Base-by-base conservation (phyloP, 2,113 vertebrate genomes). In the Pontoporia blainvillei region DNA sequence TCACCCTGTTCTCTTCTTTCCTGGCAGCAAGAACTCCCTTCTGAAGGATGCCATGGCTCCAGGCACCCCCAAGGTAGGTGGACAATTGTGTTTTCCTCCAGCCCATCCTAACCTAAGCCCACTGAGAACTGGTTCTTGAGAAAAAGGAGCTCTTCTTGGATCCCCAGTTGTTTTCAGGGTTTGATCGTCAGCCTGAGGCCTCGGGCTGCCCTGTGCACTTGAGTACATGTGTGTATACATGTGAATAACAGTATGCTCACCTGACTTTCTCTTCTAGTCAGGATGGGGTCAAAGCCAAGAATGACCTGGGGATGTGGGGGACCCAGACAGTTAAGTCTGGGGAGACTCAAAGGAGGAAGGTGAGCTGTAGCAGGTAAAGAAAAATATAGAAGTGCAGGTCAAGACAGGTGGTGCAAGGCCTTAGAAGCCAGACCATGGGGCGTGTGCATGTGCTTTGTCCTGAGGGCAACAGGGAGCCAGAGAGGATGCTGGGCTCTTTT, bases 31-130 rank as follows among this genome's bases (percentile, higher is more conserved):
- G 98, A 99, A 99, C 98, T 98, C 98, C 81, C 98, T 99, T 96
- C 98, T 99, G 98, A 99, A 99, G 99, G 99, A 99, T 98, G 98
- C 97, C 94, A 99, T 99, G 98, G 98, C 99, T 96, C 99, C 99
- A 8, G 99, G 99, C 96, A 99, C 99, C 82, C 99, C 99, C 78
- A 99, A 99, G 99, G 99, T 99, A 99, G 99, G 99, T 98, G 69
- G 69, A 57, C 90, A 79, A 61, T 83, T 93, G 57, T 91, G 61
- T 96, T 94, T 84, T 72, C 69, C 79, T 96, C 64, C 72, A 93
- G 73, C 20, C 12, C 31, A 39, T 69, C 46, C 67, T 92, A 83
- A 86, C 6, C 15, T 75, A 78, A 75, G 67, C 44, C 57, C 66
- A 34, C 44, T 36, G 11, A 66, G 66, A 85, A 95, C 44, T 66